A percentile compares a stretch with the other conserved stretches of the same genome.
Conservation (phyloP, 2,888 invertebrate species). For the Gortyna flavago region DNA sequence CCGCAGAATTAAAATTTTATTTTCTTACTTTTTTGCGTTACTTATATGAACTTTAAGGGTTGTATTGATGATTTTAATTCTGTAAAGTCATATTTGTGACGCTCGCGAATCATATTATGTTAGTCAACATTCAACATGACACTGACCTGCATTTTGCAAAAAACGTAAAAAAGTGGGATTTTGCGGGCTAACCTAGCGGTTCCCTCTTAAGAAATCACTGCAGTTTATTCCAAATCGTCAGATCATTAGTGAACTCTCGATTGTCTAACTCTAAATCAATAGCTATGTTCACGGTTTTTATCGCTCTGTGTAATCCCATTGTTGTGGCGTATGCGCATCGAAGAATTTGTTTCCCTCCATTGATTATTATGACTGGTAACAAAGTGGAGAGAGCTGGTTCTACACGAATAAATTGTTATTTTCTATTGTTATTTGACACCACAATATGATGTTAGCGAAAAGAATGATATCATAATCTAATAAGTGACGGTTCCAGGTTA, state of each 20-base stretch:
- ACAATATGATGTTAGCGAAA: not conserved
- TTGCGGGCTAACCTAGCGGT: no score
- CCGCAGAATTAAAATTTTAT: no score
- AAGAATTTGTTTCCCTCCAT: conserved; percentile 32
- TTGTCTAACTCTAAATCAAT: not conserved
- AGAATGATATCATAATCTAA: not conserved
- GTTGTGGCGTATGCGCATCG: conserved; percentile 42
- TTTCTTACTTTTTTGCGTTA: no score
- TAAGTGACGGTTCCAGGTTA: not conserved
- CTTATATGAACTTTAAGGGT: no score
- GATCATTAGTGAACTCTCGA: no score
- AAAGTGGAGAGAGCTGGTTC: conserved; percentile 27
- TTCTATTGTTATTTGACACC: conserved; percentile 26
- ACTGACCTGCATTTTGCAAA: no score
- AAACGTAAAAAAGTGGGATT: no score
- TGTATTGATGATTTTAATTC: no score
- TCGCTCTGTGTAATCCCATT: conserved; percentile 16
- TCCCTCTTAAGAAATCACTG: not conserved
- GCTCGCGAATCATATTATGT: no score
- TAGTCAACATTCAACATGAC: no score
- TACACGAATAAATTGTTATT: conserved; percentile 10
- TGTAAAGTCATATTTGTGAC: no score
- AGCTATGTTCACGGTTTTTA: conserved; percentile 6
- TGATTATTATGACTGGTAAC: conserved; percentile 8
- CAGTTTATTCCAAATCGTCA: no score